These are phyloP conservation scores for Hecatera dysodea DNA, from an alignment of 2,888 invertebrate species.

Conservation along the genomic window DNA sequence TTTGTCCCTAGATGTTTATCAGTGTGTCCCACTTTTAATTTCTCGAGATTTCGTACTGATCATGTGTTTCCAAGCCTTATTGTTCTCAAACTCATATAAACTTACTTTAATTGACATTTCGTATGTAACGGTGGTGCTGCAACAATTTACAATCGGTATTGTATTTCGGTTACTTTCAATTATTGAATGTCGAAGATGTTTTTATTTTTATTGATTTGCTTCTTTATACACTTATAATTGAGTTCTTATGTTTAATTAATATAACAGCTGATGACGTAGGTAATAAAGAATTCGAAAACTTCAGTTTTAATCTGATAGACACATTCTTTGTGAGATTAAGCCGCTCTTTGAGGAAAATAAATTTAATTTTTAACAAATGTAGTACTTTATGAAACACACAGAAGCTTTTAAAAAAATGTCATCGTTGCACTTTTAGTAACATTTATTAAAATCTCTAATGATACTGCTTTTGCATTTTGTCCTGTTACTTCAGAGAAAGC, in stretches of 20 bases:
- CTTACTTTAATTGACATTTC: conserved; percentile 75
- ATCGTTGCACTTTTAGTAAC: too few relatives aligned
- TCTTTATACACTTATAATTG: not conserved
- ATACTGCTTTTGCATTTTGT: too few relatives aligned
- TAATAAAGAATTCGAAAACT: not conserved
- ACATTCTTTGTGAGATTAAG: not conserved
- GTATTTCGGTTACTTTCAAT: conserved; percentile 43
- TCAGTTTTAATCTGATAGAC: not conserved
- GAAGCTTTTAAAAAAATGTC: too few relatives aligned
- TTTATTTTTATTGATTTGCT: conserved; percentile 5
- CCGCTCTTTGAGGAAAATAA: not conserved
- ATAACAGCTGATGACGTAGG: not conserved
- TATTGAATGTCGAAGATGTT: conserved; percentile 14
- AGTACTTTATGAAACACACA: too few relatives aligned
- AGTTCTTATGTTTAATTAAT: conserved; percentile 5
- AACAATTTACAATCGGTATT: conserved; percentile 45
- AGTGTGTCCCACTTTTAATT: conserved; percentile 72
- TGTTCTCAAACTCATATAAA: conserved; percentile 70
- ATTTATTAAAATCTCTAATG: too few relatives aligned
- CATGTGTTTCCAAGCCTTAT: conserved; percentile 60
- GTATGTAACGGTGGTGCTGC: conserved; percentile 54
- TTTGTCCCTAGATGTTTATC: conserved; percentile 75
- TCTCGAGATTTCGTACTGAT: conserved; percentile 51
- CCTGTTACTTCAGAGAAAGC: not conserved
- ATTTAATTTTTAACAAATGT: not conserved